phyloP scores from a whole-genome alignment of 2,888 invertebrate species.

The Tipula lateralis region DNA sequence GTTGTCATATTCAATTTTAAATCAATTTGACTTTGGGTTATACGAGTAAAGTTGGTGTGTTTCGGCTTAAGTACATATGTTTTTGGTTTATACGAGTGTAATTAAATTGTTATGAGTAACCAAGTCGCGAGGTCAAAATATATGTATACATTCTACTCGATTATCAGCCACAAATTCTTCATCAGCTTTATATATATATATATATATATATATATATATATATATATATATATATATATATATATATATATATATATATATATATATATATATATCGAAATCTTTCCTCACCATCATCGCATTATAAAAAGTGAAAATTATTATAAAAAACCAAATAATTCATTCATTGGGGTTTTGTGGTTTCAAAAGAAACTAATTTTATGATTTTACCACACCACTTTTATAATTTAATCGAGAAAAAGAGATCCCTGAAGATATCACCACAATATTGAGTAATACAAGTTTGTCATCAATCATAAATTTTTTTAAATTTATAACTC shows the following conservation, averaged over 20 bases:
- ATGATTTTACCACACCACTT: not conserved
- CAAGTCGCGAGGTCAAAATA: not conserved
- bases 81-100: not conserved
- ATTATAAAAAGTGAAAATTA: not conserved
- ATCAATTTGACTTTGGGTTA: not conserved
- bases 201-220: not conserved
- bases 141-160: not conserved
- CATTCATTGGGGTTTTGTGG: not conserved
- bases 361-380: not conserved
- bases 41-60: not conserved
- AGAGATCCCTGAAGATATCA: slow-evolving; percentile 8
- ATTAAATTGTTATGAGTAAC: not conserved
- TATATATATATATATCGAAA: not conserved
- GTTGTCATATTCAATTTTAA: not conserved
- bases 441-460: not conserved
- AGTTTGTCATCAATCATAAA: not conserved
- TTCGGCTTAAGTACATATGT: not conserved
- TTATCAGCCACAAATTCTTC: not conserved
- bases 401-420: not conserved
- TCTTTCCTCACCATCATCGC: not conserved
- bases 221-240: not conserved
- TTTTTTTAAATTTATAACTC: not conserved
- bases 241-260: not conserved
- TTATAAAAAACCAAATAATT: not conserved
- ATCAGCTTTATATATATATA: not conserved